phyloP scores from a whole-genome alignment of 1,140 invertebrate species.

The Cotesia glomerata region DNA sequence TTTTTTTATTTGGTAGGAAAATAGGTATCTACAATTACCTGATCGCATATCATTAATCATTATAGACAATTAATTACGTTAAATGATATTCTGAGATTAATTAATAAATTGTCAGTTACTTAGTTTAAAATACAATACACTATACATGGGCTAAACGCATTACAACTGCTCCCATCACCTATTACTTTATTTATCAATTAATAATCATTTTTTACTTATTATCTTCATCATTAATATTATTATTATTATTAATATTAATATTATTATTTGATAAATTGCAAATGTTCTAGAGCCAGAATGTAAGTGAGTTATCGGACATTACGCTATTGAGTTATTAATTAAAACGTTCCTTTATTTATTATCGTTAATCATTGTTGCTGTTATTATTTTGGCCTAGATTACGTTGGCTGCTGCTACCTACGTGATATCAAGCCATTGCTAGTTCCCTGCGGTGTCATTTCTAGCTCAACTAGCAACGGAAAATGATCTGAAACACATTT shows the following conservation, averaged over 20 bases:
- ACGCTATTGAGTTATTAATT: slow-evolving; percentile 33
- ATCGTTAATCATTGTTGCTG: slow-evolving; percentile 43
- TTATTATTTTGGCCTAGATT: slow-evolving; percentile 58
- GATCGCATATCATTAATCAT: slow-evolving; percentile 47
- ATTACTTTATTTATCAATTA: slow-evolving; percentile 22
- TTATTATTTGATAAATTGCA: slow-evolving; percentile 49
- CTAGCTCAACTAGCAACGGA: slow-evolving; percentile 91
- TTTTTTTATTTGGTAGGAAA: slow-evolving; percentile 53
- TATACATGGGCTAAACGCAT: slow-evolving; percentile 63
- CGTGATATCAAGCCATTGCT: slow-evolving; percentile 62
- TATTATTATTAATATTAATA: slow-evolving; percentile 30
- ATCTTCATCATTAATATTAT: slow-evolving; percentile 40
- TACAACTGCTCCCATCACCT: slow-evolving; percentile 58
- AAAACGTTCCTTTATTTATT: slow-evolving; percentile 39
- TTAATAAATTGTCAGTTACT: slow-evolving; percentile 31
- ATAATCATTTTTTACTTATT: slow-evolving; percentile 5
- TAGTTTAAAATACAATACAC: slow-evolving; percentile 61
- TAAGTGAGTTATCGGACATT: slow-evolving; percentile 48
- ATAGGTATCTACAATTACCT: slow-evolving; percentile 62
- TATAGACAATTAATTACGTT: slow-evolving; percentile 43
- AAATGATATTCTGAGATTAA: slow-evolving; percentile 28
- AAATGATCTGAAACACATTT: slow-evolving; percentile 83
- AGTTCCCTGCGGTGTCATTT: slow-evolving; percentile 74
- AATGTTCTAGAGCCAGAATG: slow-evolving; percentile 56
- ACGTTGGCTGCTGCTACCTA: slow-evolving; percentile 62